These are phyloP conservation scores for Capitulum mitella DNA, from an alignment of 2,888 invertebrate species.

Conservation along the genomic window DNA sequence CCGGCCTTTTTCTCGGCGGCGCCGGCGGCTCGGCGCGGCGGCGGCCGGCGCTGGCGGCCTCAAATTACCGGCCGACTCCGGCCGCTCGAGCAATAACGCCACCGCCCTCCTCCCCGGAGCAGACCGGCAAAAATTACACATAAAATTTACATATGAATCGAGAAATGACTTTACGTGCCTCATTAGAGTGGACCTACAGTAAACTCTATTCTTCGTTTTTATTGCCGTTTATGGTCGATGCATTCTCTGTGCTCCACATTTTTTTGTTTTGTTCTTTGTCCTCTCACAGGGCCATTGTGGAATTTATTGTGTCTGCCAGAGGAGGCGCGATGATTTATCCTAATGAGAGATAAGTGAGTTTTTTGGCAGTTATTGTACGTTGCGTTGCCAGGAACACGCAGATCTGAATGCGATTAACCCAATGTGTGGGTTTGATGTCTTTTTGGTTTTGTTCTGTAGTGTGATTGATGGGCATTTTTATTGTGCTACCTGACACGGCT, in stretches of 20 bases:
- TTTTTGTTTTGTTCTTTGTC: not conserved
- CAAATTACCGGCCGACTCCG: not conserved
- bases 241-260: constrained; percentile 22
- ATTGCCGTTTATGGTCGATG: constrained; percentile 16
- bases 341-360: constrained; percentile 6
- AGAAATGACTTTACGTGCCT: constrained; percentile 20
- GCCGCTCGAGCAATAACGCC: not conserved
- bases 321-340: not conserved
- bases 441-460: too few species aligned
- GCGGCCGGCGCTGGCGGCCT: not conserved
- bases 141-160: constrained; percentile 19
- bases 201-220: constrained; percentile 17
- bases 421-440: not conserved
- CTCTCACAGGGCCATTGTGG: not conserved
- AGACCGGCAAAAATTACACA: constrained; percentile 1
- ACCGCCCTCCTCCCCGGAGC: not conserved
- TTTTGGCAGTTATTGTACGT: not conserved
- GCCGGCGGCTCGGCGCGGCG: not conserved
- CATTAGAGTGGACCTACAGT: constrained; percentile 18
- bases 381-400: not conserved
- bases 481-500: too few species aligned
- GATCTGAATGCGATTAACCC: not conserved
- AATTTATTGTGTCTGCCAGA: not conserved
- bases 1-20: not conserved
- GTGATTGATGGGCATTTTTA: too few species aligned